These are phyloP conservation scores for Gavialis gangeticus DNA, from an alignment of 2,113 vertebrate genomes.

Conservation along the genomic window DNA sequence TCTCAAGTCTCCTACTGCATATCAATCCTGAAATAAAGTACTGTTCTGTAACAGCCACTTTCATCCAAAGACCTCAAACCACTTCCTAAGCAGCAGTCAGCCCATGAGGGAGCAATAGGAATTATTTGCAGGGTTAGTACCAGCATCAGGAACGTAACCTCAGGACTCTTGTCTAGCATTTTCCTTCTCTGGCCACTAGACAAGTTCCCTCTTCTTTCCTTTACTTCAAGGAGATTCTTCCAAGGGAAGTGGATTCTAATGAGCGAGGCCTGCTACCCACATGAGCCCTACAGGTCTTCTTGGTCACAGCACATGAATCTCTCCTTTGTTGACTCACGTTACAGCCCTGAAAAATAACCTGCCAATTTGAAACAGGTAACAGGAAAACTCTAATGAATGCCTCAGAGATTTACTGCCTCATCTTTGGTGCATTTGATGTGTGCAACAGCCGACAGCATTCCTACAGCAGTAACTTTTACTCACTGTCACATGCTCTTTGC, in stretches of 20 bases:
- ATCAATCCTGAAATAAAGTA: background rate
- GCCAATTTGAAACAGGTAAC: background rate
- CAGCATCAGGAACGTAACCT: background rate
- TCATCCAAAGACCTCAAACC: background rate
- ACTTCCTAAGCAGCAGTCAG: background rate
- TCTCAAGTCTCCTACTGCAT: too few species aligned
- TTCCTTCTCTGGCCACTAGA: background rate
- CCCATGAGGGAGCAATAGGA: background rate
- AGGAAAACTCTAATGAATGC: background rate
- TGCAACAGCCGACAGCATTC: background rate
- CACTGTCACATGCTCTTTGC: background rate
- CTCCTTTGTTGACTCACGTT: background rate
- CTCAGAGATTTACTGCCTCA: background rate
- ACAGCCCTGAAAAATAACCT: background rate
- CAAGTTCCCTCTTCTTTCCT: background rate
- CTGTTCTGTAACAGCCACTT: background rate
- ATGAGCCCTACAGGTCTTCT: background rate
- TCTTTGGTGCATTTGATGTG: background rate
- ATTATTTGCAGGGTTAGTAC: background rate
- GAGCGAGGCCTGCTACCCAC: background rate
- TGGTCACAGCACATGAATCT: background rate
- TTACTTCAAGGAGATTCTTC: constrained; percentile 5
- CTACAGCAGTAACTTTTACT: background rate
- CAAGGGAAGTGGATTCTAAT: too few species aligned
- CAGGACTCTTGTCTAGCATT: background rate